phyloP scores from a whole-genome alignment of 2,888 invertebrate genomes.

The Cerceris ruficornis region DNA sequence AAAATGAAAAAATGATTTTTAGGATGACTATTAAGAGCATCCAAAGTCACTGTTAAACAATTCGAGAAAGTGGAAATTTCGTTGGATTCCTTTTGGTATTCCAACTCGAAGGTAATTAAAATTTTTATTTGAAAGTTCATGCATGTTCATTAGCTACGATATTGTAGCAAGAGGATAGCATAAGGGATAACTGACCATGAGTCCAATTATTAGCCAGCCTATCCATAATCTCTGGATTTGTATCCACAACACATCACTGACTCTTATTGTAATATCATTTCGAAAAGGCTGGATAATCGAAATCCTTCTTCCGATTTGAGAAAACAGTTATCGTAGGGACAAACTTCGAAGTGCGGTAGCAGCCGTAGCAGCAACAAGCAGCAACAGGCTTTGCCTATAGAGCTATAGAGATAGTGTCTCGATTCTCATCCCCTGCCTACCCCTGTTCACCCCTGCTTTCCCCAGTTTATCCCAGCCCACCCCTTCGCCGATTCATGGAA shows the following conservation, averaged over 20 bases:
- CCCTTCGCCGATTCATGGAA: constrained; percentile 9
- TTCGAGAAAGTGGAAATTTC: no score
- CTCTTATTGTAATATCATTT: constrained; percentile 46
- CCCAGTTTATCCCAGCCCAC: constrained; percentile 24
- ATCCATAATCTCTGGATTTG: constrained; percentile 78
- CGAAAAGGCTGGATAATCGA: constrained; percentile 7
- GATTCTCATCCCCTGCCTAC: constrained; percentile 48
- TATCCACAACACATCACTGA: constrained; percentile 77
- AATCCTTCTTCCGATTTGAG: constrained; percentile 33
- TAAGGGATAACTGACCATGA: constrained; percentile 70
- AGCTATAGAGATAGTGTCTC: constrained; percentile 73
- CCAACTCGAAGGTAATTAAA: no score
- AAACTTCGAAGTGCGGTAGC: constrained; percentile 69
- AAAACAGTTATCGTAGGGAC: constrained; percentile 55
- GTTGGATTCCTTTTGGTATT: no score
- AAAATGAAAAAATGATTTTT: no score
- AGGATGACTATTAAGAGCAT: no score
- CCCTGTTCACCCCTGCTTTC: not conserved
- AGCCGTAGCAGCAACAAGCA: constrained; percentile 66
- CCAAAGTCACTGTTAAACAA: no score
- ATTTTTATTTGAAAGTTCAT: no score
- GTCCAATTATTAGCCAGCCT: constrained; percentile 73
- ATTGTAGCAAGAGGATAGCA: not conserved
- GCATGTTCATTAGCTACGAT: no score
- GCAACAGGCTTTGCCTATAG: constrained; percentile 80